Evolutionary conservation across 2,797 vertebrate species (phyloP).

Genomic region (Brachyalestes nurse): DNA sequence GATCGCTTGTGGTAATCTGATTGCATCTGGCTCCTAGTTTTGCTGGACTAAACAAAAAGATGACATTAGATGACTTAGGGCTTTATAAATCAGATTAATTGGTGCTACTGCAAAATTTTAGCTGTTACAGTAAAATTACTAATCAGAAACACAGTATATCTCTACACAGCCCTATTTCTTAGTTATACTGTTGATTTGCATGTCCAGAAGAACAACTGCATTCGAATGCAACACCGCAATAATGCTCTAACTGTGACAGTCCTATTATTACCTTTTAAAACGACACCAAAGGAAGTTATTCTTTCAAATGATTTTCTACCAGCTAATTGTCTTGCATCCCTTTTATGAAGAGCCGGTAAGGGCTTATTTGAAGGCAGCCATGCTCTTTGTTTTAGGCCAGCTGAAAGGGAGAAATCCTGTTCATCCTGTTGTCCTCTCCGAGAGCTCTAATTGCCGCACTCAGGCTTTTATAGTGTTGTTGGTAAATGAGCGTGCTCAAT

Average conservation of each 20-base stretch:
- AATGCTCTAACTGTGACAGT: slow-evolving; percentile 1
- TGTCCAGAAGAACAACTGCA: not conserved
- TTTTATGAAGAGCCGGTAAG: slow-evolving; percentile 9
- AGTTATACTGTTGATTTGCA: not conserved
- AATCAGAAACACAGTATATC: not conserved
- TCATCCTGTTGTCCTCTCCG: slow-evolving; percentile 59
- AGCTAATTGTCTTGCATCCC: not conserved
- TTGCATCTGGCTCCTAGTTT: not conserved
- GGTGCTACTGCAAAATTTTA: not conserved
- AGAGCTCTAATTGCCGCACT: slow-evolving; percentile 76
- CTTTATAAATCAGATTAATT: not conserved
- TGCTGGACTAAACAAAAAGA: not conserved
- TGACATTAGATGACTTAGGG: not conserved
- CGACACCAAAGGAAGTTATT: not conserved
- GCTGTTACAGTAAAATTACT: not conserved
- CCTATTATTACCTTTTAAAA: not conserved
- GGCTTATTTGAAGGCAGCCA: not conserved
- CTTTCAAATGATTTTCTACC: not conserved
- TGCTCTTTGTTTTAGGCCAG: slow-evolving; percentile 32
- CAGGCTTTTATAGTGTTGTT: slow-evolving; percentile 74
- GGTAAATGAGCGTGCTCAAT: slow-evolving; percentile 74
- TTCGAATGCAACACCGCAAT: not conserved
- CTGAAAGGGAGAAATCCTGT: slow-evolving; percentile 61
- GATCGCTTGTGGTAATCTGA: not conserved
- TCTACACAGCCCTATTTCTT: not conserved